These are phyloP conservation scores for Oryzias woworae DNA, from an alignment of 2,113 vertebrate genomes.

Conservation along the genomic window DNA sequence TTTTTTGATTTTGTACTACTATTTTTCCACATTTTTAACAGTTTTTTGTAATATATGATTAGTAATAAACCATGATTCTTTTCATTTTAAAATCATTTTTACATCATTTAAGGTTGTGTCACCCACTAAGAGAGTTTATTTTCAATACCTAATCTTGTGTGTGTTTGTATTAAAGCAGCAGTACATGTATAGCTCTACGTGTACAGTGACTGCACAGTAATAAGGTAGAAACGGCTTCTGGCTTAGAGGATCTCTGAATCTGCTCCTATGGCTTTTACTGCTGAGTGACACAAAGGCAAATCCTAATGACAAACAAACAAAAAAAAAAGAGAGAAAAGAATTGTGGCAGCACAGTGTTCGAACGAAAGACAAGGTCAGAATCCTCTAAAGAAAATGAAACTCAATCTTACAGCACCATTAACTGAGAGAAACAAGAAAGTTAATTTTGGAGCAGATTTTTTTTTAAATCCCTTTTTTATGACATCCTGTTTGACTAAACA, in stretches of 20 bases:
- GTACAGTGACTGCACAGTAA: conserved; percentile 51
- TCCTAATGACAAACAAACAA: conserved; percentile 60
- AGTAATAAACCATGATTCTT: neutral
- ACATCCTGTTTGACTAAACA: conserved; percentile 6
- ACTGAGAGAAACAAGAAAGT: conserved; percentile 42
- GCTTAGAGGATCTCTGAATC: conserved; percentile 80
- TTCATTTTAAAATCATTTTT: neutral
- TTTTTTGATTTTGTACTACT: conserved; percentile 9
- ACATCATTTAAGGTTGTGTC: too few relatives aligned
- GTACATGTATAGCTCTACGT: conserved; percentile 46
- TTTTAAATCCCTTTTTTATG: neutral
- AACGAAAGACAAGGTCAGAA: conserved; percentile 73
- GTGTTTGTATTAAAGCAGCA: conserved; percentile 11
- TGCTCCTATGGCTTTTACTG: conserved; percentile 72
- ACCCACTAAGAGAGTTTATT: too few relatives aligned
- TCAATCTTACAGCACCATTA: conserved; percentile 69
- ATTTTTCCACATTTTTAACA: conserved; percentile 25
- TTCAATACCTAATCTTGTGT: too few relatives aligned
- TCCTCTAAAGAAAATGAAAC: conserved; percentile 70
- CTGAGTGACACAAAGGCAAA: conserved; percentile 87
- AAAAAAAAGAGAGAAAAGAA: conserved; percentile 14
- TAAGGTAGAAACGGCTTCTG: conserved; percentile 62
- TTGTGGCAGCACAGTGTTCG: conserved; percentile 50
- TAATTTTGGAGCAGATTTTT: conserved; percentile 49
- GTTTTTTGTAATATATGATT: conserved; percentile 32